Evolutionary conservation across 2,113 vertebrate genomes (phyloP).

Genomic region (Tetraodon nigroviridis): DNA sequence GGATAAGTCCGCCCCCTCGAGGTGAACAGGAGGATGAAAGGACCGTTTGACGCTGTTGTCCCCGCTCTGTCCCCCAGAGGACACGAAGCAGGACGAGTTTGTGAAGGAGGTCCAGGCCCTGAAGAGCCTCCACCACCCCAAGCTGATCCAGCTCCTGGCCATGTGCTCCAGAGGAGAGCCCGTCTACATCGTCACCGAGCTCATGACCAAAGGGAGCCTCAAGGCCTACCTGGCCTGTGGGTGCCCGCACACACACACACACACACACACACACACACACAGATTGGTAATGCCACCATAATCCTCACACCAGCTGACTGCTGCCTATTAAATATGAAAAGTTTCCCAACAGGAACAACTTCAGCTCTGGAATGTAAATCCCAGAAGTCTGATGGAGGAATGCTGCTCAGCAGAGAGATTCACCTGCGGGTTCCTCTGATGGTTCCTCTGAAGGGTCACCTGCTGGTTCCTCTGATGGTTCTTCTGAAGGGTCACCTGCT

Average conservation of each 20-base stretch:
- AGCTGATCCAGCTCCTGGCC: constrained; percentile 85
- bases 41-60: not conserved
- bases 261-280: not conserved
- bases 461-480: not conserved
- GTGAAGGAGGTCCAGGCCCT: constrained; percentile 87
- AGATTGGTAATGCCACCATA: no score
- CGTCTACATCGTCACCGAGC: constrained; percentile 87
- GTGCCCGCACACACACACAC: constrained; percentile 26
- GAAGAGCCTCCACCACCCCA: constrained; percentile 84
- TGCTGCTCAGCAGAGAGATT: no score
- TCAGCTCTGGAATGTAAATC: no score
- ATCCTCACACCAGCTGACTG: no score
- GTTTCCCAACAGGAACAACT: no score
- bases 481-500: no score
- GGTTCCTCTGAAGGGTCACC: no score
- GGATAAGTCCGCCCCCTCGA: no score
- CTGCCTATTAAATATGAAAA: no score
- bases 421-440: no score
- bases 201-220: constrained; percentile 89
- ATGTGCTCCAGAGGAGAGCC: constrained; percentile 87
- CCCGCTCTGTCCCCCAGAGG: constrained; percentile 65
- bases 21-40: not conserved
- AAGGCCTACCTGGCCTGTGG: constrained; percentile 86
- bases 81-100: constrained; percentile 88
- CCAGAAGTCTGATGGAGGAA: no score